Base-by-base conservation (phyloP, 2,888 invertebrate genomes). In the Orthosia incerta region DNA sequence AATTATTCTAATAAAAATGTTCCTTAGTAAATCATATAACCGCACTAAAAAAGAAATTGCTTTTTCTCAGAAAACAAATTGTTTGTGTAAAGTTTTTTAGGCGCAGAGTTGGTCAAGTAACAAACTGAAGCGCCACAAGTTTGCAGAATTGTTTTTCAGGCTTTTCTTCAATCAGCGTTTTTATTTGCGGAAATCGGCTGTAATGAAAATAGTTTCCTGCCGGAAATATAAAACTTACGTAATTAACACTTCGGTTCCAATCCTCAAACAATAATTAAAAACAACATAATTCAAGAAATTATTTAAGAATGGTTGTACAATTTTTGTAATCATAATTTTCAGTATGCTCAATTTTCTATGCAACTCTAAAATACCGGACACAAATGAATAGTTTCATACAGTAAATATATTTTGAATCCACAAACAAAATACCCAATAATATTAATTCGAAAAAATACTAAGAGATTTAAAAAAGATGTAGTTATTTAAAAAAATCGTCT, bases 11-110 rank as follows among this genome's bases (percentile, higher is more conserved):
- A 45, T 26, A n/a, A 46, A 48, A 57, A 46, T 9, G 20, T 55
- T 20, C 62, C 16, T 15, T 12, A 9, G 12, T 51, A 62, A 55
- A 31, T 59, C 46, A 50, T 39, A 45, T 59, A 53, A 16, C 55
- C 53, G 1, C 26, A 67, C 55, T 45, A 48, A 13, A 60, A 63
- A 59, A 16, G 50, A 80, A 80, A 80, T 84, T 80, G 75, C 69
- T 80, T 84, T 80, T 80, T 80, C n/a, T 64, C 45, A 50, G 53
- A 68, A 45, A 39, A 55, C 50, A 45, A 55, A 57, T 57, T 74
- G 56, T 46, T 73, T 65, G 12, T 64, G n/a, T 60, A 71, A 70
- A 75, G 48, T 79, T 79, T 73, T 73, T 73, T 56, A 80, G 84
- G 7, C 64, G 45, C 55, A 46, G 80, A 62, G 31, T 48, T 59